Evolutionary conservation across 2,113 vertebrate species (phyloP).

Genomic region (Ramphastos sulfuratus): DNA sequence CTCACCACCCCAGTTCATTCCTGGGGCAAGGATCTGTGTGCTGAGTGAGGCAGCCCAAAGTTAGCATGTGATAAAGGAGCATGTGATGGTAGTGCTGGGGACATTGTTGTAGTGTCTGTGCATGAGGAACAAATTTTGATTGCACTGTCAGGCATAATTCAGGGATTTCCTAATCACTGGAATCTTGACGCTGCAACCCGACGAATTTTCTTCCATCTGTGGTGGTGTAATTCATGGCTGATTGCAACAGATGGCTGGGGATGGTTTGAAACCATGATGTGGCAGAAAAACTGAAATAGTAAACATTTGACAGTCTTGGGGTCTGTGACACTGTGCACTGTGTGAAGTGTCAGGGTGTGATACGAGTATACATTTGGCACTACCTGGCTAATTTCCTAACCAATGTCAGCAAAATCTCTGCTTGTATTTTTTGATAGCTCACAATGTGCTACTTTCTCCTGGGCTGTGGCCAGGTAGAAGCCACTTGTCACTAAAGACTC

Average conservation of each 20-base stretch:
- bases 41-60: neutral
- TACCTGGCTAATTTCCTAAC: neutral
- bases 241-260: slow-evolving; percentile 47
- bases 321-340: rapidly evolving
- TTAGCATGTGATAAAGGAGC: neutral
- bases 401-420: neutral
- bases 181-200: slow-evolving; percentile 48
- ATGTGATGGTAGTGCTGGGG: rapidly evolving
- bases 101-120: neutral
- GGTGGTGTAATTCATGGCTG: slow-evolving; percentile 37
- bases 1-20: neutral
- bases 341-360: neutral
- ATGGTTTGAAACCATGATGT: neutral
- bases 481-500: neutral
- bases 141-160: neutral
- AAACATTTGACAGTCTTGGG: neutral
- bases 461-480: neutral
- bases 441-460: neutral
- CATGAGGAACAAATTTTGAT: neutral
- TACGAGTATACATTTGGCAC: neutral
- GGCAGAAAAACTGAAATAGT: neutral
- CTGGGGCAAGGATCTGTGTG: neutral
- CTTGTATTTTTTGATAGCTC: neutral
- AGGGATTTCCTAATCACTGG: slow-evolving; percentile 40
- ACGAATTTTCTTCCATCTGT: slow-evolving; percentile 43